Evolutionary conservation across 2,888 invertebrate species (phyloP).

Genomic region (Baronia brevicornis): DNA sequence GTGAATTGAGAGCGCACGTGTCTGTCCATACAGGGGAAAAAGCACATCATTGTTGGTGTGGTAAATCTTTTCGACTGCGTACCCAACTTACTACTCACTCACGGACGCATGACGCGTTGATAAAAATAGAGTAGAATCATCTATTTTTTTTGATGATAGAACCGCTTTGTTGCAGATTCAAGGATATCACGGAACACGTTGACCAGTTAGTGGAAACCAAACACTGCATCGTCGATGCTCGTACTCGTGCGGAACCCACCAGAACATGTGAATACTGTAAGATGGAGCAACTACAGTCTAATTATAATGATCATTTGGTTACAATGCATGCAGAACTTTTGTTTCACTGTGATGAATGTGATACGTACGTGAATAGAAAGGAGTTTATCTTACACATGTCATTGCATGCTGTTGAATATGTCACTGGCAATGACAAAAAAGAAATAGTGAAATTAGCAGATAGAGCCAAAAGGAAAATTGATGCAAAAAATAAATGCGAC

Average conservation of each 20-base stretch:
- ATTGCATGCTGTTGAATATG: conserved; percentile 38
- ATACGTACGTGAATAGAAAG: conserved; percentile 39
- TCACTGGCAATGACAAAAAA: conserved; percentile 9
- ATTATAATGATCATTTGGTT: conserved; percentile 37
- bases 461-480: not conserved
- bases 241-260: conserved; percentile 13
- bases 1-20: conserved; percentile 70
- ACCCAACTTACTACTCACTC: conserved; percentile 38
- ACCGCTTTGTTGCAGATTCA: conserved; percentile 39
- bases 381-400: conserved; percentile 54
- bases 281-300: conserved; percentile 14
- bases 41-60: conserved; percentile 71
- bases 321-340: conserved; percentile 38
- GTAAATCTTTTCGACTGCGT: conserved; percentile 61
- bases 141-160: conserved; percentile 12
- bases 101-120: conserved; percentile 22
- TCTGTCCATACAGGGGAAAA: conserved; percentile 74
- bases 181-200: conserved; percentile 14
- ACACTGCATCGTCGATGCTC: conserved; percentile 1
- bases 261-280: conserved; percentile 34
- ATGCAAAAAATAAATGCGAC: not conserved
- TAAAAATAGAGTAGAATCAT: conserved; percentile 3
- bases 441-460: conserved; percentile 1
- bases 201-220: conserved; percentile 9
- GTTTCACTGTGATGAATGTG: conserved; percentile 59